Evolutionary conservation across 2,888 invertebrate species (phyloP).

Genomic region (Cinara cedri): DNA sequence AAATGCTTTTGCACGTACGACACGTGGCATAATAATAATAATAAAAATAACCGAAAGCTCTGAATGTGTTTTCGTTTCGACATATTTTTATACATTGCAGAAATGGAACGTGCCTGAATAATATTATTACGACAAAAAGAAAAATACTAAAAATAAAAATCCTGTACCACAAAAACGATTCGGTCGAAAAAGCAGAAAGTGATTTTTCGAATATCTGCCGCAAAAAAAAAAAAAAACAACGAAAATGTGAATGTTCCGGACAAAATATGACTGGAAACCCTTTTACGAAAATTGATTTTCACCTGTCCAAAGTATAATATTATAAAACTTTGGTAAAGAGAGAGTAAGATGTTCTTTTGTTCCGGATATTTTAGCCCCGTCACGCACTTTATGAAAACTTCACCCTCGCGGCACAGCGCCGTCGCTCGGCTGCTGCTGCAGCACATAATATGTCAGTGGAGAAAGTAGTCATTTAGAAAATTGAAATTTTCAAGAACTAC

Average conservation of each 20-base stretch:
- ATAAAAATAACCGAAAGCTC: too few relatives aligned
- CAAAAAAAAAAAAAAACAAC: neutral
- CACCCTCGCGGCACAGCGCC: neutral
- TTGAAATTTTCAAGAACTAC: neutral
- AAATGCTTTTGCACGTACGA: neutral
- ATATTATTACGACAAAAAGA: neutral
- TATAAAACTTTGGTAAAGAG: neutral
- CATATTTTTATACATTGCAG: neutral
- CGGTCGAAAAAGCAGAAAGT: neutral
- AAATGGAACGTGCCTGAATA: neutral
- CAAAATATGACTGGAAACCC: slow-evolving; percentile 12
- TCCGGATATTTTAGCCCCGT: too few relatives aligned
- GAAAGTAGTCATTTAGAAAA: slow-evolving; percentile 32
- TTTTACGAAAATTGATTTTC: slow-evolving; percentile 52
- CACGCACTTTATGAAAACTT: slow-evolving; percentile 7
- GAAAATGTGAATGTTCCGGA: neutral
- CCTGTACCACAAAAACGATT: neutral
- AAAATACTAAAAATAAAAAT: slow-evolving; percentile 1
- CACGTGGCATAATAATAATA: neutral
- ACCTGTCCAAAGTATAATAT: slow-evolving; percentile 17
- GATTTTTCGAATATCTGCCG: too few relatives aligned
- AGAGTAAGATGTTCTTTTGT: too few relatives aligned
- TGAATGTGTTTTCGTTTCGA: too few relatives aligned
- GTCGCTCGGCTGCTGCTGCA: neutral
- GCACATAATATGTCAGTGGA: neutral